Conservation (phyloP, 2,797 vertebrate species). For the Australoheros facetus region DNA sequence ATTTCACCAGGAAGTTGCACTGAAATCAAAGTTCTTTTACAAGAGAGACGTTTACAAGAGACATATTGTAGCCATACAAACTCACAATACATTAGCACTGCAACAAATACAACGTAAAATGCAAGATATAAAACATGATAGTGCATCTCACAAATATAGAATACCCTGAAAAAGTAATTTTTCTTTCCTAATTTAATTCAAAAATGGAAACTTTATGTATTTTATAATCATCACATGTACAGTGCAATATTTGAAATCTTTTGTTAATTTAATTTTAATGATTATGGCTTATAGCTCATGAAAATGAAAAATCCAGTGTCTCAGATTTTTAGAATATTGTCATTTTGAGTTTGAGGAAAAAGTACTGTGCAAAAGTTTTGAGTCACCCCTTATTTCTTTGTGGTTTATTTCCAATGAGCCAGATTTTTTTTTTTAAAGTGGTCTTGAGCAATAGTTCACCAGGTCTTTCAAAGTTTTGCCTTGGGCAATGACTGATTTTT, state of each 20-base stretch:
- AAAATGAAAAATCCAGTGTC: neutral
- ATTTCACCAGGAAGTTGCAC: neutral
- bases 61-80: neutral
- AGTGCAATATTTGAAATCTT: neutral
- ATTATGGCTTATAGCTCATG: neutral
- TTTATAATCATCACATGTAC: too few relatives aligned
- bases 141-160: neutral
- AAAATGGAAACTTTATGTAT: too few relatives aligned
- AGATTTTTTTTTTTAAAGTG: neutral
- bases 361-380: neutral
- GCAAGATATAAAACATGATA: neutral
- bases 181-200: too few relatives aligned
- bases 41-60: neutral
- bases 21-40: neutral
- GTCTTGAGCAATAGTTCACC: neutral
- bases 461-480: neutral
- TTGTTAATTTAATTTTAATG: neutral
- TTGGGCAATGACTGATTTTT: too few relatives aligned
- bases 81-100: neutral
- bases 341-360: neutral
- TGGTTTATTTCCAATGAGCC: neutral
- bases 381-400: neutral
- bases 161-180: neutral
- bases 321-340: neutral
- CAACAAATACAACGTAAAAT: neutral